Evolutionary conservation across 2,113 vertebrate genomes (phyloP).

Genomic region (Mustelus asterias): DNA sequence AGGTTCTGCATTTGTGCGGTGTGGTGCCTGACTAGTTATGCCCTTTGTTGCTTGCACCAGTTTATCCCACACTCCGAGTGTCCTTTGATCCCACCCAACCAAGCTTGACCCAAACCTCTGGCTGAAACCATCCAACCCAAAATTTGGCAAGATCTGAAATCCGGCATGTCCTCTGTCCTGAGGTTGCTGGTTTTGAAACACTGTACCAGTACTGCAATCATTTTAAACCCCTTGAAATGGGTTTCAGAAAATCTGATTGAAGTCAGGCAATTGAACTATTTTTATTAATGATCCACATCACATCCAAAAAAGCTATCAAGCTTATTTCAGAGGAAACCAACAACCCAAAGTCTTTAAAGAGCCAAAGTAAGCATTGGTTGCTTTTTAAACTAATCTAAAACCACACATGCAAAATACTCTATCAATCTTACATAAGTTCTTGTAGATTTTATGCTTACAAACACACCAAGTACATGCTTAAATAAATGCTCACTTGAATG

Average conservation of each 20-base stretch:
- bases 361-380: slow-evolving; percentile 4
- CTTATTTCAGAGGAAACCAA: background rate
- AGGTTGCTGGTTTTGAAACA: no score
- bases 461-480: background rate
- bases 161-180: no score
- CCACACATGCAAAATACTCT: background rate
- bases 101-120: no score
- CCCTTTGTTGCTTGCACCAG: no score
- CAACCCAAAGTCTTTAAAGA: background rate
- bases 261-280: background rate
- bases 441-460: background rate
- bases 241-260: background rate
- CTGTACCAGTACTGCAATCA: background rate
- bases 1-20: no score
- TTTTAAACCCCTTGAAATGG: background rate
- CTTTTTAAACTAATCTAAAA: background rate
- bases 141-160: no score
- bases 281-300: no score
- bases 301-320: background rate
- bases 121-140: no score
- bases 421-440: background rate
- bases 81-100: no score
- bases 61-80: no score
- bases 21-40: no score
- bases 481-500: background rate